phyloP scores from a whole-genome alignment of 2,888 invertebrate genomes.

The Sinotaia quadrata region DNA sequence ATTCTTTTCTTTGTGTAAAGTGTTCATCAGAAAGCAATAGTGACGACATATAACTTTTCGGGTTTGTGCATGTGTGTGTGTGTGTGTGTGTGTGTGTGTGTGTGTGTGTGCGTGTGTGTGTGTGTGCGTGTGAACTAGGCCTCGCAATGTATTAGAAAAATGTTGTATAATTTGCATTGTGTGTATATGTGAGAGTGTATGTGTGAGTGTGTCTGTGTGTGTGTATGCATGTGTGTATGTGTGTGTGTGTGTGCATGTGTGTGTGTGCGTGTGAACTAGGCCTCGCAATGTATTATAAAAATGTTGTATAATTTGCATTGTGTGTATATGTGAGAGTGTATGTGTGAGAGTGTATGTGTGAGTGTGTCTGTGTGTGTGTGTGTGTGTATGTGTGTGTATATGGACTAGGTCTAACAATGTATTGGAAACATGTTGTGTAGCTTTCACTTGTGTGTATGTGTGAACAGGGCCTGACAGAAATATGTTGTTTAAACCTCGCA shows the following conservation, averaged over 20 bases:
- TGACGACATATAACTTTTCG: no score
- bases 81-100: not conserved
- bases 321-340: no score
- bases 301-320: no score
- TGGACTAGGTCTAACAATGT: no score
- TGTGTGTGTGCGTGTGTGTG: not conserved
- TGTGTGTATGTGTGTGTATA: not conserved
- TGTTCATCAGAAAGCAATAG: no score
- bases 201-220: slow-evolving; percentile 11
- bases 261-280: not conserved
- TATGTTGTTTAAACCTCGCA: not conserved
- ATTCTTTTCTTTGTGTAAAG: no score
- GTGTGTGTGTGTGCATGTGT: not conserved
- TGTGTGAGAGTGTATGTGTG: not conserved
- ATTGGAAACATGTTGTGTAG: no score
- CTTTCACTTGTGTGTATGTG: no score
- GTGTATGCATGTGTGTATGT: not conserved
- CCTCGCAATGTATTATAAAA: not conserved
- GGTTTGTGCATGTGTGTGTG: not conserved
- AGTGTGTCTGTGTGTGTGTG: not conserved
- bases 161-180: no score
- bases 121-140: not conserved
- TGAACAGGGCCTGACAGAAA: not conserved
- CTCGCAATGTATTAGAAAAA: not conserved
- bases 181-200: no score